Evolutionary conservation across 1,140 invertebrate species (phyloP), one percentile per base, ranked within the genome.

Genomic region (Tetraneura akinire): DNA sequence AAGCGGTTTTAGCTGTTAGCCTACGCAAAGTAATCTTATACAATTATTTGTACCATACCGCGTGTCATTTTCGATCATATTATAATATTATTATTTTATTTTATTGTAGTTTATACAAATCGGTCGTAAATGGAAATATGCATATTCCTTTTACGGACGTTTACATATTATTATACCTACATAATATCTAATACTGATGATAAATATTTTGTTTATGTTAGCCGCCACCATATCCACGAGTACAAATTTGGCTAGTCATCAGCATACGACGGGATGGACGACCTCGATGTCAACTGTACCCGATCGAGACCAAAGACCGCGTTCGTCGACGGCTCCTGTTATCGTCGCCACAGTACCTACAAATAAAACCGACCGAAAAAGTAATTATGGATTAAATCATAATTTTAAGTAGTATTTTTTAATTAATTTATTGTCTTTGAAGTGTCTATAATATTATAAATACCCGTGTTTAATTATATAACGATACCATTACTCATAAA

Each of bases 181-280:
- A 3, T 37, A 37, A 37, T 21, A 64, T 21, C 8, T 37, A 21
- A 64, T 64, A 64, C 18, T 0, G 4, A n/a, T 16, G n/a, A 37
- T 37, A 47, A 16, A 66, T 18, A 68, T 37, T 29, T 1, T 32
- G 42, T 42, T 42, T 23, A 21, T 74, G 3, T 37, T 42, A 74
- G 71, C 74, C 55, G 10, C 55, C 47, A 26, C 37, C 53, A 78
- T 47, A 62, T 62, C 53, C 18, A 78, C 29, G 74, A 62, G 74
- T 62, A 78, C 74, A 62, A 78, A 78, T 78, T 21, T 45, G 55
- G 9, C 74, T 62, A 78, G 32, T 62, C 53, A 62, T 78, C 74
- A 78, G n/a, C 73, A 78, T 23, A 60, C 55, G 14, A 78, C 53
- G 3, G 74, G 55, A 47, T 78, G 74, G 74, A 14, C 16, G 53